Percentiles rank a stretch among this genome's conserved stretches.
phyloP scores from a whole-genome alignment of 2,888 invertebrate genomes.

The Panzeria rudis region DNA sequence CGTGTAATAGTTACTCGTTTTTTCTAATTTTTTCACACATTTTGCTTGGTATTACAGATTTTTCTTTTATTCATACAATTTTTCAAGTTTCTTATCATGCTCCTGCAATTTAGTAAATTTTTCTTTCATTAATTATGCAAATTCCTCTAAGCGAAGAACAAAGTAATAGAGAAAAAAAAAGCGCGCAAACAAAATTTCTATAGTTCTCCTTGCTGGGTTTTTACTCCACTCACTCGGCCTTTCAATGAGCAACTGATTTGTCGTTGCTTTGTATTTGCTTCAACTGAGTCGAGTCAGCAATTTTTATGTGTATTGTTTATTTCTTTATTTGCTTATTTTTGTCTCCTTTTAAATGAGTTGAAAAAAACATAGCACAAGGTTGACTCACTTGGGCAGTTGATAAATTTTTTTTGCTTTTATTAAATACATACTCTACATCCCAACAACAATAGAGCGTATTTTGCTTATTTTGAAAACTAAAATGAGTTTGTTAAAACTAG shows the following conservation, averaged over 20 bases:
- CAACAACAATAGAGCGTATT: too few relatives aligned
- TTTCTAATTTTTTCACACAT: conserved; percentile 19
- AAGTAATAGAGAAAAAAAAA: background rate
- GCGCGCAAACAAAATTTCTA: conserved; percentile 43
- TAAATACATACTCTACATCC: too few relatives aligned
- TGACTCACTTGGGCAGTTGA: background rate
- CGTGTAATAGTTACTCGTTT: conserved; percentile 43
- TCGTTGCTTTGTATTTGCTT: conserved; percentile 37
- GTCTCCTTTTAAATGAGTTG: conserved; percentile 45
- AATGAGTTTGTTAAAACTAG: too few relatives aligned
- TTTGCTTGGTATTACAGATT: background rate
- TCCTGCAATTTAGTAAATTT: background rate
- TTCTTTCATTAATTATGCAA: background rate
- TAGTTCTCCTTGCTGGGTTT: conserved; percentile 2
- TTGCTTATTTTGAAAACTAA: too few relatives aligned
- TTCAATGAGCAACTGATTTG: conserved; percentile 76
- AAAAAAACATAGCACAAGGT: conserved; percentile 52
- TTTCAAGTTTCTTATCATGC: background rate
- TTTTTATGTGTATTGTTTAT: conserved; percentile 59
- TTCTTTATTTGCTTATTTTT: conserved; percentile 14
- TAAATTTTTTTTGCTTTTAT: too few relatives aligned
- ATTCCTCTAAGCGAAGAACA: background rate
- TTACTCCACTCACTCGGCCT: conserved; percentile 76
- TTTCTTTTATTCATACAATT: conserved; percentile 9
- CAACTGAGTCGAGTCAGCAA: conserved; percentile 73